These are phyloP conservation scores for Peromyscus leucopus DNA, from an alignment of 2,113 vertebrate genomes.

Conservation along the genomic window DNA sequence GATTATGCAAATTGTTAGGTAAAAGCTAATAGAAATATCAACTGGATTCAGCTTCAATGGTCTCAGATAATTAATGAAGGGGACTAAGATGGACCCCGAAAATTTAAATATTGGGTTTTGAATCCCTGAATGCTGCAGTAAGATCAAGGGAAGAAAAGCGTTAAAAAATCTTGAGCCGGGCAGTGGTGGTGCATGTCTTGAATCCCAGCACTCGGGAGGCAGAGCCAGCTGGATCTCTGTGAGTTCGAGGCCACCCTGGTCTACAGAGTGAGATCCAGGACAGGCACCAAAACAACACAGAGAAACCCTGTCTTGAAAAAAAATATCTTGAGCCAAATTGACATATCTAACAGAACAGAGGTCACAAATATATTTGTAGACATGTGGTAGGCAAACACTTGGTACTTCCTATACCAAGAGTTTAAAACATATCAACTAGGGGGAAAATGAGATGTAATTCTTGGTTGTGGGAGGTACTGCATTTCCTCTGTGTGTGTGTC, in stretches of 20 bases:
- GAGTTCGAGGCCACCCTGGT: too few species aligned
- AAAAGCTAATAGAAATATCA: conserved; percentile 72
- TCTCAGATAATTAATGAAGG: conserved; percentile 62
- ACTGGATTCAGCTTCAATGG: conserved; percentile 60
- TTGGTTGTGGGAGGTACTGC: neutral
- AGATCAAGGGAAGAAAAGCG: neutral
- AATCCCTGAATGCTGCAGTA: conserved; percentile 11
- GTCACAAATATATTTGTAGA: neutral
- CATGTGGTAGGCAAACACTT: neutral
- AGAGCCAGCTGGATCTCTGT: too few species aligned
- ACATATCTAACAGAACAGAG: neutral
- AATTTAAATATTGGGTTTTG: conserved; percentile 72
- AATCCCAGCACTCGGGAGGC: too few species aligned
- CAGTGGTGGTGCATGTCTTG: too few species aligned
- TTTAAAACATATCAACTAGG: neutral
- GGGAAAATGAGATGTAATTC: neutral
- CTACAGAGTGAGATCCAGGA: too few species aligned
- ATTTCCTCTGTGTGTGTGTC: neutral
- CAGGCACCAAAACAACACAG: too few species aligned
- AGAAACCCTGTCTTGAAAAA: too few species aligned
- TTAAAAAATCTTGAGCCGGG: neutral
- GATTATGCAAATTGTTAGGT: conserved; percentile 64
- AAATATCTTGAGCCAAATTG: neutral
- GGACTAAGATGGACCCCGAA: conserved; percentile 51
- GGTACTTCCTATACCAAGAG: neutral